A percentile compares a stretch with the other conserved stretches of the same genome.
These are phyloP conservation scores for Pandion haliaetus DNA, from an alignment of 2,113 vertebrate species.

Conservation along the genomic window DNA sequence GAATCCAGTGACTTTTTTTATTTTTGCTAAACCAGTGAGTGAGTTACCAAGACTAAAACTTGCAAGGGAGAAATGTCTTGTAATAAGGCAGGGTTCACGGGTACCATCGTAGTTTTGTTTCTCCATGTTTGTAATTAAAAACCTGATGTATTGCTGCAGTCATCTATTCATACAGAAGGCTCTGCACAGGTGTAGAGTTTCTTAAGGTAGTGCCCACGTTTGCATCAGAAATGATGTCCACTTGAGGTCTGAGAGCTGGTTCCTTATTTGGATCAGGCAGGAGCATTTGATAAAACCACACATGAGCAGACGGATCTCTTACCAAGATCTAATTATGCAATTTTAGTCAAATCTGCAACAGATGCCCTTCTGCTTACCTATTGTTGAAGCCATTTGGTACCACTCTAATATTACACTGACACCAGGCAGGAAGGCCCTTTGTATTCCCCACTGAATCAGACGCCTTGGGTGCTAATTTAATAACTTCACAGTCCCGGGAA, in stretches of 20 bases:
- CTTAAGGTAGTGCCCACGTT: background rate
- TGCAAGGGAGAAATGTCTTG: background rate
- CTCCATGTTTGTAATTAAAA: background rate
- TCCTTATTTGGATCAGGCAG: background rate
- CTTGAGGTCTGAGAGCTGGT: background rate
- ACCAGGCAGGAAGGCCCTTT: slow-evolving; percentile 55
- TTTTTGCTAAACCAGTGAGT: background rate
- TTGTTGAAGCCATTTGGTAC: slow-evolving; percentile 74
- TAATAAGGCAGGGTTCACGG: background rate
- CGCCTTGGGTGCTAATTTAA: slow-evolving; percentile 67
- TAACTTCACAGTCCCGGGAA: slow-evolving; percentile 6
- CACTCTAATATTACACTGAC: slow-evolving; percentile 71
- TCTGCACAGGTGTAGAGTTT: background rate
- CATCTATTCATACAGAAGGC: background rate
- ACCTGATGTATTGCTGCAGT: background rate
- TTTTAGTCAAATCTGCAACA: slow-evolving; percentile 78
- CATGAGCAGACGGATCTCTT: slow-evolving; percentile 57
- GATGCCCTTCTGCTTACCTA: slow-evolving; percentile 75
- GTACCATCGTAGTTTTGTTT: background rate
- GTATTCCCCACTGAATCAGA: slow-evolving; percentile 54
- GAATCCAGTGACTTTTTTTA: background rate
- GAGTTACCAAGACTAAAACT: background rate
- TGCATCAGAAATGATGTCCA: background rate
- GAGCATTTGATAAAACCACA: slow-evolving; percentile 22
- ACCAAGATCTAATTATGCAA: slow-evolving; percentile 75